Base-by-base conservation (phyloP, 30 jellyfish, hydroid and myxozoan species). In the Catostylus mosaicus region DNA sequence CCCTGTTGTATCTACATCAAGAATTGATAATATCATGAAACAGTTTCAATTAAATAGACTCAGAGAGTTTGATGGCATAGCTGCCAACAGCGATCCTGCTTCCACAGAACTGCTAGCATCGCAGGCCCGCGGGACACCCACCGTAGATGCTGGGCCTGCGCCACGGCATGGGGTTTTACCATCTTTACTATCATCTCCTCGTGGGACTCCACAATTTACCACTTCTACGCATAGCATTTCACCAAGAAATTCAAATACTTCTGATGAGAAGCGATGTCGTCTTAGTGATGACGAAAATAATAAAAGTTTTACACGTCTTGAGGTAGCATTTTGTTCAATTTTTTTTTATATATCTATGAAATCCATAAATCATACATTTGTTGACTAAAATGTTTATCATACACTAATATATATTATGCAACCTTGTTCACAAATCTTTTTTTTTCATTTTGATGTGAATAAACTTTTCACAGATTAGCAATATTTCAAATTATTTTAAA, bases 11-110 rank as follows among this genome's bases (percentile, higher is more conserved):
- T 77, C 96, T 19, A 87, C 93, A 10, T 64, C 90, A 23, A 89
- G 98, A 32, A 93, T 93, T 24, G 83, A 82, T 46, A 87, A 66
- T 43, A 93, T 93, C 1, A 93, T 93, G 98, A 77, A 83, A 30
- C 97, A 93, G 73, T 93, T 67, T 69, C 92, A 81, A 52, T 88
- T 93, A 38, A 83, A 87, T 40, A 78, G 98, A 35, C 34, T 93
- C 8, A 46, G 78, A 77, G 88, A 77, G 30, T 77, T 77, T 59
- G 75, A 77, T 1, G 75, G 62, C 19, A 37, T 16, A 4, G 9
- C 88, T 12, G 37, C 29, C 0, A 30, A 38, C 20, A 73, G 48
- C 63, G 67, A 36, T 3, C 31, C 62, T 10, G 30, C 6, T 10
- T 6, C 16, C 0, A 27, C 20, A 19, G 71, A 59, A 5, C 71